Evolutionary conservation across 1,140 invertebrate species (phyloP).

Genomic region (Drosophila funebris): DNA sequence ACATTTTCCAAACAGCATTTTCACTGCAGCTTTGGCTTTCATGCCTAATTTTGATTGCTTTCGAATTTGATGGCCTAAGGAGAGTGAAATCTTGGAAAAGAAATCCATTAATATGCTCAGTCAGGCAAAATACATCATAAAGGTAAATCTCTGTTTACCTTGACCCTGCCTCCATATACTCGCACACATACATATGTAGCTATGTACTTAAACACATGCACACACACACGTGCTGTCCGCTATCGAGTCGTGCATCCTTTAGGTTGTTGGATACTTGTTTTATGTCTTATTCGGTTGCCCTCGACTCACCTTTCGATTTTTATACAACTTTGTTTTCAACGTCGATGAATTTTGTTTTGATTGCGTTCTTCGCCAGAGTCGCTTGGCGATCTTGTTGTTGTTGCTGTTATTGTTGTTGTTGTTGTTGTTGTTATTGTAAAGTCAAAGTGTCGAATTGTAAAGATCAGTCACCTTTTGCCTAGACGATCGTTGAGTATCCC

Average conservation of each 20-base stretch:
- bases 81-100: neutral
- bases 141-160: slow-evolving; percentile 72
- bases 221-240: slow-evolving; percentile 16
- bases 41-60: slow-evolving; percentile 45
- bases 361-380: slow-evolving; percentile 47
- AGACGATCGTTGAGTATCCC: slow-evolving; percentile 43
- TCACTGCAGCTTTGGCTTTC: slow-evolving; percentile 46
- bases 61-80: slow-evolving; percentile 40
- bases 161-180: slow-evolving; percentile 67
- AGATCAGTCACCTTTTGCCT: slow-evolving; percentile 74
- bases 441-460: slow-evolving; percentile 80
- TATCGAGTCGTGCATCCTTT: slow-evolving; percentile 56
- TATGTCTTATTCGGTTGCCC: slow-evolving; percentile 72
- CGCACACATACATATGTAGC: too few species aligned
- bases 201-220: slow-evolving; percentile 18
- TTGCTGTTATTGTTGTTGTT: slow-evolving; percentile 39
- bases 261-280: slow-evolving; percentile 72
- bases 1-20: slow-evolving; percentile 39
- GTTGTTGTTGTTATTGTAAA: slow-evolving; percentile 44
- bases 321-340: slow-evolving; percentile 74
- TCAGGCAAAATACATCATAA: slow-evolving; percentile 73
- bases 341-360: slow-evolving; percentile 74
- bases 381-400: slow-evolving; percentile 2
- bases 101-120: slow-evolving; percentile 77
- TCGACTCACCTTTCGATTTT: slow-evolving; percentile 65